Evolutionary conservation across 2,113 vertebrate species (phyloP).

Genomic region (Axis porcinus): DNA sequence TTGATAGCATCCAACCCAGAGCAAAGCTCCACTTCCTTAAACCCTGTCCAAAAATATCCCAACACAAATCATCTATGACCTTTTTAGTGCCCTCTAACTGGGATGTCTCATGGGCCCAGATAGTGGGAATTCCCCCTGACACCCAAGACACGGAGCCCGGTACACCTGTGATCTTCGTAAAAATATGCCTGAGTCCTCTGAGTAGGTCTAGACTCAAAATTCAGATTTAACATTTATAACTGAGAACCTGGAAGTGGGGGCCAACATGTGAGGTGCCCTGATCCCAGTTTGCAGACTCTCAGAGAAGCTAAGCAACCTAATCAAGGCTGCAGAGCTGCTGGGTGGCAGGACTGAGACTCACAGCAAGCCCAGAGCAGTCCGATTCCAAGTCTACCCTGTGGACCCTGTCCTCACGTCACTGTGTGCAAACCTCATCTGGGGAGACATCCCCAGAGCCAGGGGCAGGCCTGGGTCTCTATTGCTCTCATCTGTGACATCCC

Average conservation of each 20-base stretch:
- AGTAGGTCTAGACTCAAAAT: background rate
- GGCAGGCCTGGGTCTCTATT: no score
- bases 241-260: background rate
- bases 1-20: background rate
- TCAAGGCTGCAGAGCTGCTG: background rate
- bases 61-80: background rate
- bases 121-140: background rate
- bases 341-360: background rate
- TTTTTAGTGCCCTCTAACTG: background rate
- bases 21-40: background rate
- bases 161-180: background rate
- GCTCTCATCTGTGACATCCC: background rate
- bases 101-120: background rate
- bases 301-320: background rate
- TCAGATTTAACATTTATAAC: background rate
- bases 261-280: rapidly evolving
- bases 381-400: background rate
- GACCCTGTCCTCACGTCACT: rapidly evolving
- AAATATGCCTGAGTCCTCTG: background rate
- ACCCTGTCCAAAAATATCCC: background rate
- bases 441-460: rapidly evolving
- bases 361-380: rapidly evolving
- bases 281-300: background rate
- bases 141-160: background rate
- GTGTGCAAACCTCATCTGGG: background rate